A percentile compares a stretch with the other conserved stretches of the same genome.
Evolutionary conservation across 37 sponge, comb jelly and placozoan species (phyloP).

Genomic region (Bolinopsis microptera): DNA sequence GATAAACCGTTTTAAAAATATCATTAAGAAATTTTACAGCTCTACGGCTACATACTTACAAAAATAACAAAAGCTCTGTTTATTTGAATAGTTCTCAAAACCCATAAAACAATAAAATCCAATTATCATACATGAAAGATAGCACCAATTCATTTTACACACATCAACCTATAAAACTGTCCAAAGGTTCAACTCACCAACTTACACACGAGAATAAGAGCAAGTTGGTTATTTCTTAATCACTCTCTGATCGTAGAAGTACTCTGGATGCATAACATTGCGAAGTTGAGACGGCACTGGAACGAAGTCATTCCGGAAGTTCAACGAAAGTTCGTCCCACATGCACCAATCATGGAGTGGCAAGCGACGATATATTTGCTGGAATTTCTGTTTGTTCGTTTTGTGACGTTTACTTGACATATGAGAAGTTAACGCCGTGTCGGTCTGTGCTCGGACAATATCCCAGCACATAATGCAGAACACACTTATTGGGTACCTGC

Average conservation of each 20-base stretch:
- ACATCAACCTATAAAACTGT: too few species aligned
- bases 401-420: constrained; percentile 1
- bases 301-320: constrained; percentile 9
- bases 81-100: too few species aligned
- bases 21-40: too few species aligned
- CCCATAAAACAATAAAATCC: too few species aligned
- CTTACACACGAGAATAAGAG: not conserved
- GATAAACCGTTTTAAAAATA: too few species aligned
- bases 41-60: too few species aligned
- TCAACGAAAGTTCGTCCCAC: constrained; percentile 47
- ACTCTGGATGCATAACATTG: constrained; percentile 4
- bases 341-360: constrained; percentile 44
- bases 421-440: not conserved
- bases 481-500: not conserved
- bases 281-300: constrained; percentile 46
- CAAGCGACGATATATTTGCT: not conserved
- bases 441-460: constrained; percentile 9
- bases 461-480: constrained; percentile 64
- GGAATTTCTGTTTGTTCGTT: not conserved
- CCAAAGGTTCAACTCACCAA: not conserved
- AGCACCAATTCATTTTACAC: too few species aligned
- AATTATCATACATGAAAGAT: too few species aligned
- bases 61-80: too few species aligned
- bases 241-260: constrained; percentile 42
- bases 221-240: not conserved